Percentiles rank a stretch among this genome's conserved stretches.
These are phyloP conservation scores for Gymnocheta viridis DNA, from an alignment of 2,888 invertebrate genomes.

Conservation along the genomic window DNA sequence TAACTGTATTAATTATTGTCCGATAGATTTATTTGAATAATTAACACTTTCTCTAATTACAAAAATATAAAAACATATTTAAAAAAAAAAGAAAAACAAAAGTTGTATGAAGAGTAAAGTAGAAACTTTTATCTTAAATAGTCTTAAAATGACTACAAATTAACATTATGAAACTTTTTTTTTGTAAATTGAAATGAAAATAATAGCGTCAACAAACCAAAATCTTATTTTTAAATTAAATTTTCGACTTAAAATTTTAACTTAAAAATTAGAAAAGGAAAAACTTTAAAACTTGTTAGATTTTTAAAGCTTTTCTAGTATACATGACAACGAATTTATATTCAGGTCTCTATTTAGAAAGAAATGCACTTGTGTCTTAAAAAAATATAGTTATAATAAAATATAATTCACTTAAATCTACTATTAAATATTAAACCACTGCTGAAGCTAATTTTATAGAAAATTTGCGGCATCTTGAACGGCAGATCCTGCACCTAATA, in stretches of 20 bases:
- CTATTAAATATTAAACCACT: background rate
- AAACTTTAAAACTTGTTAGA: background rate
- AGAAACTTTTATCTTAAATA: background rate
- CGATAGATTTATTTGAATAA: background rate
- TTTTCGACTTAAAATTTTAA: background rate
- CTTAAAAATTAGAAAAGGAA: conserved; percentile 1
- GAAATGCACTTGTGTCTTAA: conserved; percentile 37
- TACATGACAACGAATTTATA: background rate
- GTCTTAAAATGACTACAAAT: background rate
- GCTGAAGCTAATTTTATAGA: background rate
- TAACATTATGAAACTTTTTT: background rate
- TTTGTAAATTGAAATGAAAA: background rate
- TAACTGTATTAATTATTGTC: background rate
- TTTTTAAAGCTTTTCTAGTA: conserved; percentile 28
- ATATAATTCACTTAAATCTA: background rate
- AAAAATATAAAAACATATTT: conserved; percentile 25
- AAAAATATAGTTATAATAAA: background rate
- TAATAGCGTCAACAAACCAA: background rate
- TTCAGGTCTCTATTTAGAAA: conserved; percentile 5
- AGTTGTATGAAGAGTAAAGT: background rate
- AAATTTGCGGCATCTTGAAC: background rate
- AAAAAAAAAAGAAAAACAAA: background rate
- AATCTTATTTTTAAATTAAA: background rate
- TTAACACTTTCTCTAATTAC: background rate
- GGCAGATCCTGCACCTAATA: background rate